These are phyloP conservation scores for Drosophila persimilis DNA, from an alignment of 1,140 invertebrate genomes.

Conservation along the genomic window DNA sequence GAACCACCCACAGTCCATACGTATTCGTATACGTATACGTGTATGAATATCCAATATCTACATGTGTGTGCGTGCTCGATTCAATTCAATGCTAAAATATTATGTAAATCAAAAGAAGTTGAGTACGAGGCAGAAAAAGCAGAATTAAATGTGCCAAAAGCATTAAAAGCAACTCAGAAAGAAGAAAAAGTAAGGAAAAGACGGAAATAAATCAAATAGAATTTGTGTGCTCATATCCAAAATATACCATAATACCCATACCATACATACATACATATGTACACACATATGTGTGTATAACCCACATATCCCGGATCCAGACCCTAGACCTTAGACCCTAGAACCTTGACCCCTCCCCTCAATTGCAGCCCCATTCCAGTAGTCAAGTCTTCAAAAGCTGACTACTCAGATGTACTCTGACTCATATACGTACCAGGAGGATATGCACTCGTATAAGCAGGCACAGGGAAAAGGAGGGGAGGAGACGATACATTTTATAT, in stretches of 20 bases:
- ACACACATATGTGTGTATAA: conserved; percentile 35
- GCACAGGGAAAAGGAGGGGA: conserved; percentile 8
- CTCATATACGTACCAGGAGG: conserved; percentile 49
- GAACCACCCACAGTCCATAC: conserved; percentile 18
- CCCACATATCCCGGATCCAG: conserved; percentile 26
- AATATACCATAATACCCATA: conserved; percentile 29
- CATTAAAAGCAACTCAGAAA: conserved; percentile 41
- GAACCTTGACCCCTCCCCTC: not conserved
- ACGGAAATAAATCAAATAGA: conserved; percentile 27
- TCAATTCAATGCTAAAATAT: conserved; percentile 58
- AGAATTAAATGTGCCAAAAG: conserved; percentile 50
- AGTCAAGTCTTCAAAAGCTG: conserved; percentile 13
- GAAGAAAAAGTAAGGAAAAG: conserved; percentile 12
- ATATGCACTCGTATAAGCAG: not conserved
- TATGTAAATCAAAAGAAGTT: conserved; percentile 35
- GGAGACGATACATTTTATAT: conserved; percentile 42
- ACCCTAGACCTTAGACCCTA: not conserved
- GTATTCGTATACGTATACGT: not conserved
- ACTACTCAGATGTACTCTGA: conserved; percentile 56
- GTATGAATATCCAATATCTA: not conserved
- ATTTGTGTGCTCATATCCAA: conserved; percentile 40
- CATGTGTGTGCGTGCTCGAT: conserved; percentile 8
- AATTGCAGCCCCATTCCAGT: not conserved
- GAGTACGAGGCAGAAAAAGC: conserved; percentile 33
- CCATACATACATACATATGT: conserved; percentile 1